Evolutionary conservation across 2,113 vertebrate genomes (phyloP).

Genomic region (Numenius arquata): DNA sequence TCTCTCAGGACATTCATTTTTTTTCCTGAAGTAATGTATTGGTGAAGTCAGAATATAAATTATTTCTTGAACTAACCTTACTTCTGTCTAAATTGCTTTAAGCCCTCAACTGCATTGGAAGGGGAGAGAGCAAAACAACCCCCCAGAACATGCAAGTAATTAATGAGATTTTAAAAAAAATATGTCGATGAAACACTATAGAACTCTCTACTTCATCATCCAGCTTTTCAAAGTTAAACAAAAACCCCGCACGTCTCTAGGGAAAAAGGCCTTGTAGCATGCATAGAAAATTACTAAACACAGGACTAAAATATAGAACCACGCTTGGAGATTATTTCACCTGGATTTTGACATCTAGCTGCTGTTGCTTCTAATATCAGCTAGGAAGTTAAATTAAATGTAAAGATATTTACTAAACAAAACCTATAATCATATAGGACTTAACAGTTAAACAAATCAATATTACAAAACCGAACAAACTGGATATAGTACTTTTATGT

Average conservation of each 20-base stretch:
- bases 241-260: background rate
- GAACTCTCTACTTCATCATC: background rate
- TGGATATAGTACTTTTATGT: background rate
- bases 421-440: background rate
- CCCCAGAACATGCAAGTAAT: conserved; percentile 46
- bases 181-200: background rate
- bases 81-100: conserved; percentile 27
- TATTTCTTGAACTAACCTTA: conserved; percentile 13
- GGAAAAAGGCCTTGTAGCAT: background rate
- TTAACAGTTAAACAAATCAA: background rate
- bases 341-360: background rate
- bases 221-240: background rate
- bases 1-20: background rate
- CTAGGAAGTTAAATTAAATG: background rate
- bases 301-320: background rate
- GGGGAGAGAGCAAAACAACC: background rate
- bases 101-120: background rate
- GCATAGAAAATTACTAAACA: background rate
- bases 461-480: background rate
- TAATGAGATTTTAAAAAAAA: conserved; percentile 27
- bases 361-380: background rate
- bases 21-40: background rate
- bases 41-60: conserved; percentile 24
- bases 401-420: conserved; percentile 1
- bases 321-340: background rate